Conservation (phyloP, 23 tunicate genomes). For the Ascidia mentula region DNA sequence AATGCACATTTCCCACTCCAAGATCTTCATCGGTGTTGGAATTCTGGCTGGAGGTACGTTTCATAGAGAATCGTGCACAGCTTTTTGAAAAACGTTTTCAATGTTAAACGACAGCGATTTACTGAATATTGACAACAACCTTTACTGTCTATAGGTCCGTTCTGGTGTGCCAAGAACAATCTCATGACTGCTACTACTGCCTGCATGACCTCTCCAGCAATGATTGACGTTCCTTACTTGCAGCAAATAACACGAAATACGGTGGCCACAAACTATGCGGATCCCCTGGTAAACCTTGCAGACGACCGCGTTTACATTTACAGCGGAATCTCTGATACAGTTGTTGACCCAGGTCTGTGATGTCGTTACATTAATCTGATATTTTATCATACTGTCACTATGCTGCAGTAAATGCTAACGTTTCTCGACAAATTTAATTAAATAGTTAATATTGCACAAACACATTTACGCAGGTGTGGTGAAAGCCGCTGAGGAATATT, state of each 20-base stretch:
- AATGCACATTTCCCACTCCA: constrained; percentile 71
- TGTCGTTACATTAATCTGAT: no score
- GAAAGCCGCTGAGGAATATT: constrained; percentile 46
- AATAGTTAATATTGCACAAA: background rate
- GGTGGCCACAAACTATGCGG: constrained; percentile 7
- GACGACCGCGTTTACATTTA: constrained; percentile 56
- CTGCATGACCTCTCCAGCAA: constrained; percentile 53
- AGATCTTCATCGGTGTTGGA: constrained; percentile 75
- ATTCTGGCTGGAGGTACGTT: constrained; percentile 75
- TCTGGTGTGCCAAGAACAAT: constrained; percentile 60
- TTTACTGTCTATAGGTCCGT: constrained; percentile 64
- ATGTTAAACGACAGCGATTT: no score
- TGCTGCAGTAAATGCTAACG: background rate
- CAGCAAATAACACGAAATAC: constrained; percentile 24
- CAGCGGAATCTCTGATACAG: constrained; percentile 59
- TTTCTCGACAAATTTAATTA: background rate
- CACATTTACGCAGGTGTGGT: constrained; percentile 58
- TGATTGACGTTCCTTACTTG: constrained; percentile 56
- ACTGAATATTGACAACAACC: no score
- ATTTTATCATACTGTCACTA: no score
- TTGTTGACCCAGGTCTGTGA: constrained; percentile 54
- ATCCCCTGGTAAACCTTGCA: constrained; percentile 22
- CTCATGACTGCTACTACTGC: constrained; percentile 55
- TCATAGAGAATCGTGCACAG: no score
- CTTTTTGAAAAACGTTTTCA: no score